Evolutionary conservation across 1,140 invertebrate species (phyloP).

Genomic region (Chrysomallon squamiferum): DNA sequence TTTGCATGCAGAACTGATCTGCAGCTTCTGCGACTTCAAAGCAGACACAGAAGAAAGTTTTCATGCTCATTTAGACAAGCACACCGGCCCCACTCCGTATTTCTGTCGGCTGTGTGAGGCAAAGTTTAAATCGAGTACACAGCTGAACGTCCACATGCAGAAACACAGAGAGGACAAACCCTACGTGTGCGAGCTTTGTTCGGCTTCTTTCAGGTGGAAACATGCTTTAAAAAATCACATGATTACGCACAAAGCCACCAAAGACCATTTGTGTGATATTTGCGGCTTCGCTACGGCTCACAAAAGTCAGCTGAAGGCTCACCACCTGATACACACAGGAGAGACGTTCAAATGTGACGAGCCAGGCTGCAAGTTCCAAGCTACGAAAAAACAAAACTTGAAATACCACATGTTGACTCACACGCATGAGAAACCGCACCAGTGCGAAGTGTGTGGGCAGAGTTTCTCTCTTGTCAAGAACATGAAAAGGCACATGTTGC

Average conservation of each 20-base stretch:
- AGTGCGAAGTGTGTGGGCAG: conserved; percentile 71
- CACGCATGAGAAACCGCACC: conserved; percentile 70
- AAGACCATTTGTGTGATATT: conserved; percentile 68
- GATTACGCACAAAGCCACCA: conserved; percentile 66
- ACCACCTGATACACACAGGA: conserved; percentile 68
- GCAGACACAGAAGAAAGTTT: conserved; percentile 62
- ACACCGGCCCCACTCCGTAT: conserved; percentile 66
- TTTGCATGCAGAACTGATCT: conserved; percentile 62
- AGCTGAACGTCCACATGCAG: conserved; percentile 66
- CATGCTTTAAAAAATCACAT: conserved; percentile 68
- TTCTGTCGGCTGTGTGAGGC: conserved; percentile 67
- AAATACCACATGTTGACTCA: conserved; percentile 67
- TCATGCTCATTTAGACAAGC: conserved; percentile 63
- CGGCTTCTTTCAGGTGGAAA: conserved; percentile 70
- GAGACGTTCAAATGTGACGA: conserved; percentile 67
- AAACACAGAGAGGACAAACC: conserved; percentile 67
- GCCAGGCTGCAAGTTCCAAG: conserved; percentile 62
- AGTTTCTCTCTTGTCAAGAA: conserved; percentile 57
- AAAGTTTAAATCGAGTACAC: conserved; percentile 66
- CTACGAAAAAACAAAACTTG: conserved; percentile 65
- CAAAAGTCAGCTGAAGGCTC: conserved; percentile 69
- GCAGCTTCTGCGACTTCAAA: conserved; percentile 66
- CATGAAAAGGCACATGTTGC: conserved; percentile 51
- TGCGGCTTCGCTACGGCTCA: conserved; percentile 70
- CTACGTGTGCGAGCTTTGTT: conserved; percentile 69